Evolutionary conservation across 2,113 vertebrate species (phyloP).

Genomic region (Penelope pileata): DNA sequence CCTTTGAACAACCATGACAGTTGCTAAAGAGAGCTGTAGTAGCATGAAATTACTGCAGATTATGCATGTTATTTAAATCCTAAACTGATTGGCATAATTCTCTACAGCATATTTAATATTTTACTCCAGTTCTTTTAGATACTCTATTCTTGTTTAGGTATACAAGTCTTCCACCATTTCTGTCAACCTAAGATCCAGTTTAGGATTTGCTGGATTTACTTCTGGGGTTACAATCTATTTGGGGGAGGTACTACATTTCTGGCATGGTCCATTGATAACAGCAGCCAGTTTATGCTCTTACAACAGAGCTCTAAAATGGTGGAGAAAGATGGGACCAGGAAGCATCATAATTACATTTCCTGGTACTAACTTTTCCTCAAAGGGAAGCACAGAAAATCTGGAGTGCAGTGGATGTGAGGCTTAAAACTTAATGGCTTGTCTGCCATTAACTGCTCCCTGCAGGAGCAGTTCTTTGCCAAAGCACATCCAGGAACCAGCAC

Average conservation of each 20-base stretch:
- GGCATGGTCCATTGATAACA: background rate
- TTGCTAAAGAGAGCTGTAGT: background rate
- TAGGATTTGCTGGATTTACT: background rate
- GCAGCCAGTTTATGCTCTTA: background rate
- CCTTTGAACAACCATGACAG: background rate
- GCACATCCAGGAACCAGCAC: background rate
- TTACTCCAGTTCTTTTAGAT: background rate
- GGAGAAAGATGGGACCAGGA: background rate
- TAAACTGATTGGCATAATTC: background rate
- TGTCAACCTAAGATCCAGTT: background rate
- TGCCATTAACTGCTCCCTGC: background rate
- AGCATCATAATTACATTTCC: background rate
- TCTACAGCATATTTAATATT: background rate
- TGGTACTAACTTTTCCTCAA: background rate
- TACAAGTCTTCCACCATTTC: background rate
- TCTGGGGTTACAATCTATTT: background rate
- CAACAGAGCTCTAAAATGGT: background rate
- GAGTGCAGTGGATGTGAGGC: background rate
- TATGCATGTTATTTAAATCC: background rate
- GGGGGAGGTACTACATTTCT: background rate
- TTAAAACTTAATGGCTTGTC: background rate
- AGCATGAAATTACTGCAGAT: background rate
- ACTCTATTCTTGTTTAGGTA: background rate
- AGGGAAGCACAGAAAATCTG: background rate
- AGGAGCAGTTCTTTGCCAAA: background rate